A percentile compares a stretch with the other conserved stretches of the same genome.
These are phyloP conservation scores for Micropoecilia bifurca DNA, from an alignment of 2,797 vertebrate genomes.

Conservation along the genomic window DNA sequence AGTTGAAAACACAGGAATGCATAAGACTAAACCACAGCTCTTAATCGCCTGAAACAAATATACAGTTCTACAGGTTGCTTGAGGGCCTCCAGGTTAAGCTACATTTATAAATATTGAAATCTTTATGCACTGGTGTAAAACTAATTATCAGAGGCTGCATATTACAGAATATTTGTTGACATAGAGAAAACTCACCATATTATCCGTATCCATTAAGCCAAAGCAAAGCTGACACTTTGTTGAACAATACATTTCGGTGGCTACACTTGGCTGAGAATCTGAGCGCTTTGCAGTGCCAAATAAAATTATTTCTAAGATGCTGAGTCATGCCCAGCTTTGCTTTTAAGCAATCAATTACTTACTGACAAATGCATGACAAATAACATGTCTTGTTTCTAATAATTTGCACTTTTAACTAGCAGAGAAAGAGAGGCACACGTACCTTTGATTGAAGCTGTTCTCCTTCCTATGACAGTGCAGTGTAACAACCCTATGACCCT, in stretches of 20 bases:
- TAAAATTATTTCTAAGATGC: conserved; percentile 31
- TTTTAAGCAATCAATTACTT: conserved; percentile 35
- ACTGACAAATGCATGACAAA: conserved; percentile 48
- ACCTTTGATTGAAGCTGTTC: conserved; percentile 86
- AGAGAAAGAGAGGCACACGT: conserved; percentile 18
- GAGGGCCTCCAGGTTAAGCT: neutral
- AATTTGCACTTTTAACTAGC: conserved; percentile 15
- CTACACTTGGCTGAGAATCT: conserved; percentile 14
- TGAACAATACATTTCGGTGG: conserved; percentile 27
- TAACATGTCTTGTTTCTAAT: conserved; percentile 42
- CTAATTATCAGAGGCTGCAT: conserved; percentile 1
- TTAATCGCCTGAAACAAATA: neutral
- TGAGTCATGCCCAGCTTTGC: conserved; percentile 45
- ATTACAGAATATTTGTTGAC: conserved; percentile 1
- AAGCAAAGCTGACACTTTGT: conserved; percentile 10
- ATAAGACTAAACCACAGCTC: neutral
- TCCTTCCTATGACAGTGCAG: conserved; percentile 90
- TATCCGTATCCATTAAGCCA: neutral
- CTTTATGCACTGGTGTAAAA: neutral
- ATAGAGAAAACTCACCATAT: conserved; percentile 6
- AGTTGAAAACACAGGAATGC: neutral
- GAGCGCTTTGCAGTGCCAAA: conserved; percentile 14
- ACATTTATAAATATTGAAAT: neutral
- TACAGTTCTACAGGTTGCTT: neutral
- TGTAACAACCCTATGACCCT: conserved; percentile 87